Evolutionary conservation across 1,140 invertebrate species (phyloP).

Genomic region (Littorina saxatilis): DNA sequence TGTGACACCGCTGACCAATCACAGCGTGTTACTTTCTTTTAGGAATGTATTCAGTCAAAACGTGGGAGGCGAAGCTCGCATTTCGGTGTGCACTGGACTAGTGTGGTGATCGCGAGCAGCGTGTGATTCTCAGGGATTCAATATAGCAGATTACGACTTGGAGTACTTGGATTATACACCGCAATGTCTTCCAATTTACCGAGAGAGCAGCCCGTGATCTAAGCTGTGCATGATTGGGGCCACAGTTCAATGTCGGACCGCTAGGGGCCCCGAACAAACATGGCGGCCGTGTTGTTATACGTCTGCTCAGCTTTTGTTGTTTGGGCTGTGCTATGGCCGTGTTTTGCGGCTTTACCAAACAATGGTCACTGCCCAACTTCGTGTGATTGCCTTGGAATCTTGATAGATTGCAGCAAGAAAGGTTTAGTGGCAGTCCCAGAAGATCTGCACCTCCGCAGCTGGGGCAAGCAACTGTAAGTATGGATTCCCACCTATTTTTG

Average conservation of each 20-base stretch:
- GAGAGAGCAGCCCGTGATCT: constrained; percentile 16
- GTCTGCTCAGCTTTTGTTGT: constrained; percentile 61
- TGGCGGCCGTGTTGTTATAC: constrained; percentile 59
- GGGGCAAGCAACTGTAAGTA: constrained; percentile 73
- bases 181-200: constrained; percentile 34
- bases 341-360: constrained; percentile 36
- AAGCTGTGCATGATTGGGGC: constrained; percentile 29
- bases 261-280: constrained; percentile 47
- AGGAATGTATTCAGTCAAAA: constrained; percentile 59
- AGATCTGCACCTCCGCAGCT: constrained; percentile 61
- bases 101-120: constrained; percentile 4
- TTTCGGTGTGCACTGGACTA: constrained; percentile 40
- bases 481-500: constrained; percentile 39
- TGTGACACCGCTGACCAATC: constrained; percentile 58
- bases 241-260: constrained; percentile 53
- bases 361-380: constrained; percentile 62
- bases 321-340: constrained; percentile 56
- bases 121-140: constrained; percentile 24
- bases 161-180: constrained; percentile 32
- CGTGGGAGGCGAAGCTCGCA: constrained; percentile 58
- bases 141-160: not conserved
- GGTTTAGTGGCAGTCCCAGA: constrained; percentile 68
- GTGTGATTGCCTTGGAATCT: constrained; percentile 70
- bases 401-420: constrained; percentile 71
- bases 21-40: constrained; percentile 43